Base-by-base conservation (phyloP, 2,113 vertebrate species). In the Boulengeromyrus knoepffleri region DNA sequence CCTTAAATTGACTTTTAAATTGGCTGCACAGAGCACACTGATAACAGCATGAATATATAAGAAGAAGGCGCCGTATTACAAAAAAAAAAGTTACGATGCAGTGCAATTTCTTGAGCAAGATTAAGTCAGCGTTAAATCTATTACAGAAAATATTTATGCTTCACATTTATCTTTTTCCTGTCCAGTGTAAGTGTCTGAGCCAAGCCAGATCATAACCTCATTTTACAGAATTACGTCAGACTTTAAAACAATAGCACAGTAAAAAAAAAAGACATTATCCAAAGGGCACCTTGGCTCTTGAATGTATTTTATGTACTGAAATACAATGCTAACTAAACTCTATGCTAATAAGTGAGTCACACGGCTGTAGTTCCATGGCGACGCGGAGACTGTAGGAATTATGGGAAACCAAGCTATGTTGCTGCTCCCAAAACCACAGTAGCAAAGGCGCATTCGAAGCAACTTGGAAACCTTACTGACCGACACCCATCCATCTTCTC, bases 21-120 rank as follows among this genome's bases (percentile, higher is more conserved):
- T 91, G 89, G 56, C 47, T 56, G 39, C 8, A 46, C 89, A 83
- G 83, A 87, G 12, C 31, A 47, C 74, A 85, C 88, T 91, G 88
- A 93, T 93, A 92, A 91, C 52, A 84, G 39, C 91, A 89, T 90
- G 90, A 39, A 93, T 89, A 39, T 39, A 86, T 53, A 56, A 36
- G 19, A 21, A 10, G 50, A 5, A 5, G 42, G 39, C 21, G 3
- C 87, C 52, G 5, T 88, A 21, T 66, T 53, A 87, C 49, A 42
- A 17, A 86, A 49, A 86, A 49, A 56, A 39, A 89, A 53, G 50
- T 56, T 53, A 50, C 17, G 50, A 53, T 56, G 13, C 85, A 36
- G 85, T 39, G 31, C 13, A 56, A 6, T 87, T 87, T 87, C 31
- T 39, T 56, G 31, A 87, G 50, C 31, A 56, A 36, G n/a, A 87